Evolutionary conservation across 2,888 invertebrate genomes (phyloP), one percentile per base, ranked within the genome.

Genomic region (Allolobophora icterica): DNA sequence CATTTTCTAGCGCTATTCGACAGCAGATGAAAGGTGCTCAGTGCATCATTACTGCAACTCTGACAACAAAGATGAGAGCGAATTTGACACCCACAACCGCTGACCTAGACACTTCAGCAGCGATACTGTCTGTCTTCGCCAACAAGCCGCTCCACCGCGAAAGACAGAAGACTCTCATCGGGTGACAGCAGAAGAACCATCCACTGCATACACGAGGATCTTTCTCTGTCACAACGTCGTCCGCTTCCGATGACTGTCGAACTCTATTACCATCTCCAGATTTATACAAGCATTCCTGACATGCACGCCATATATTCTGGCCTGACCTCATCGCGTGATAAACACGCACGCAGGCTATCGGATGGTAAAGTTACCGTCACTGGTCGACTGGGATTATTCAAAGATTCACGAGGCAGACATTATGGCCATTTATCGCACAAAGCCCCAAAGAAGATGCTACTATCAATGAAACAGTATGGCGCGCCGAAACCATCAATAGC

Each of bases 391-490:
- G 71, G 71, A 71, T 71, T 71, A 71, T 71, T 71, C 71, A 71
- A 71, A 71, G 71, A 71, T 71, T 71, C 71, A 71, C 71, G 71
- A 71, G n/a, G 30, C n/a, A n/a, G n/a, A 30, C 71, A 71, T 71
- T 71, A 71, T 13, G 71, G n/a, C n/a, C n/a, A n/a, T 71, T 71
- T 71, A 71, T 71, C 30, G 71, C n/a, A 71, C 71, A n/a, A n/a
- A 71, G 71, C n/a, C 71, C 71, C 19, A 71, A 71, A 71, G 71
- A 71, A 71, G 71, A 71, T 71, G 71, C 71, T n/a, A 71, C 71
- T 71, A 71, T 71, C 71, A 71, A 71, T 71, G 71, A 71, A 71
- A 71, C 71, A 71, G 71, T 87, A 87, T 87, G 87, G 87, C 19
- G 35, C 87, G 87, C 35, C 87, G 87, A 87, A 35, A 17, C n/a